phyloP scores from a whole-genome alignment of 2,888 invertebrate genomes.

The Cheilosia urbana region DNA sequence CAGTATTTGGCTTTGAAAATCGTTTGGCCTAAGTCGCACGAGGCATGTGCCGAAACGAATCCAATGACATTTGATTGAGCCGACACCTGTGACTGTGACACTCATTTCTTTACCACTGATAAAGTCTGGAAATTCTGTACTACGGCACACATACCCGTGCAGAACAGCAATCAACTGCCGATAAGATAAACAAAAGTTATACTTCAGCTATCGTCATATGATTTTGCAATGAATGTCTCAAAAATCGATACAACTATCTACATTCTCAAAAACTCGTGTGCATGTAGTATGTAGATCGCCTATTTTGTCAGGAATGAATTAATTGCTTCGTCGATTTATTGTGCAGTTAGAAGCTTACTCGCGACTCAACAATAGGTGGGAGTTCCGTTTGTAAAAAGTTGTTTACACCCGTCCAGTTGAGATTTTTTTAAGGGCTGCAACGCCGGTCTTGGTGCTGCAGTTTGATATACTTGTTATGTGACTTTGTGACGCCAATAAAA shows the following conservation, averaged over 20 bases:
- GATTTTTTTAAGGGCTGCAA: conserved; percentile 5
- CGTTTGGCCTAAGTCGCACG: neutral
- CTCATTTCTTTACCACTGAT: conserved; percentile 39
- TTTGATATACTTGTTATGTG: neutral
- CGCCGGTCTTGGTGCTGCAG: neutral
- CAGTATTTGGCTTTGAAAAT: too few species aligned
- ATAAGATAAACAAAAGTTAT: conserved; percentile 60
- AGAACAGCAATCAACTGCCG: conserved; percentile 41
- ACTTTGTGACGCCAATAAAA: neutral
- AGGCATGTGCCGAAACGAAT: neutral
- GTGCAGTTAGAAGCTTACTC: conserved; percentile 39
- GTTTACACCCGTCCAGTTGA: neutral
- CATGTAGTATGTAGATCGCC: neutral
- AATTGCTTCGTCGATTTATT: conserved; percentile 36
- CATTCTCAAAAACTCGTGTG: neutral
- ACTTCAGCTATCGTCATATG: conserved; percentile 51
- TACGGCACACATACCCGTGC: conserved; percentile 23
- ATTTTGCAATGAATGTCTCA: conserved; percentile 60
- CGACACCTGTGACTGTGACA: conserved; percentile 47
- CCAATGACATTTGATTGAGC: conserved; percentile 24
- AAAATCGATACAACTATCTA: conserved; percentile 54
- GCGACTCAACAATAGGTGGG: conserved; percentile 33
- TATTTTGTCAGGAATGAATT: conserved; percentile 38
- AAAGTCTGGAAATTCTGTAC: conserved; percentile 31
- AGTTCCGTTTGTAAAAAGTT: conserved; percentile 9